These are phyloP conservation scores for Ancistrus triradiatus DNA, from an alignment of 2,113 vertebrate genomes.

Conservation along the genomic window DNA sequence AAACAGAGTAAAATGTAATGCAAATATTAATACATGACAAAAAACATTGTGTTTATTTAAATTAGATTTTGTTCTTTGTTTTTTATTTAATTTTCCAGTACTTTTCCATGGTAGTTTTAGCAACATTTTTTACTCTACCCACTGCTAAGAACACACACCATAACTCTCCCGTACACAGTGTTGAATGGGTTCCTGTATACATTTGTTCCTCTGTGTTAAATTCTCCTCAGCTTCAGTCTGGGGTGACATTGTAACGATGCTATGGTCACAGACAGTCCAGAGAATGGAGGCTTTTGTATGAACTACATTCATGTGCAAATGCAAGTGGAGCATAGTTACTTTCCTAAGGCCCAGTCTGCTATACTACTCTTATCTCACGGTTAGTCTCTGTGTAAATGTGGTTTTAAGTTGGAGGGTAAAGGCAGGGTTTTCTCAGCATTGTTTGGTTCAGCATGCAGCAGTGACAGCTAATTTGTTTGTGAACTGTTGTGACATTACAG, in stretches of 20 bases:
- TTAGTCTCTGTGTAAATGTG: conserved; percentile 23
- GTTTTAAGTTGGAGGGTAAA: conserved; percentile 19
- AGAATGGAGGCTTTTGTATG: conserved; percentile 52
- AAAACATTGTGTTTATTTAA: too few relatives aligned
- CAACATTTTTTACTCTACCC: too few relatives aligned
- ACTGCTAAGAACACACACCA: too few relatives aligned
- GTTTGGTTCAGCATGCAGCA: background rate
- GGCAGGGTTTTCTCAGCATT: background rate
- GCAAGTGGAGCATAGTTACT: conserved; percentile 38
- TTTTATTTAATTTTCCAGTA: too few relatives aligned
- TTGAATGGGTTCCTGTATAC: background rate
- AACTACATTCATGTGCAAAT: conserved; percentile 47
- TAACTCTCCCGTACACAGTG: background rate
- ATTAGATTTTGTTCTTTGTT: too few relatives aligned
- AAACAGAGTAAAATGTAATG: too few relatives aligned
- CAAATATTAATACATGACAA: too few relatives aligned
- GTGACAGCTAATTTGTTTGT: background rate
- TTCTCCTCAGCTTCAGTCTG: conserved; percentile 18
- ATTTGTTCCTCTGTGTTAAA: conserved; percentile 14
- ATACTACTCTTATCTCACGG: conserved; percentile 41
- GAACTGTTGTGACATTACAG: background rate
- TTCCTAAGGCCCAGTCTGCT: conserved; percentile 32
- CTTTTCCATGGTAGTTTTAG: too few relatives aligned
- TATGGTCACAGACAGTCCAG: conserved; percentile 32
- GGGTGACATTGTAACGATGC: conserved; percentile 34